Conservation (phyloP, 2,797 vertebrate species). For the Xiphorhynchus erythropygius region DNA sequence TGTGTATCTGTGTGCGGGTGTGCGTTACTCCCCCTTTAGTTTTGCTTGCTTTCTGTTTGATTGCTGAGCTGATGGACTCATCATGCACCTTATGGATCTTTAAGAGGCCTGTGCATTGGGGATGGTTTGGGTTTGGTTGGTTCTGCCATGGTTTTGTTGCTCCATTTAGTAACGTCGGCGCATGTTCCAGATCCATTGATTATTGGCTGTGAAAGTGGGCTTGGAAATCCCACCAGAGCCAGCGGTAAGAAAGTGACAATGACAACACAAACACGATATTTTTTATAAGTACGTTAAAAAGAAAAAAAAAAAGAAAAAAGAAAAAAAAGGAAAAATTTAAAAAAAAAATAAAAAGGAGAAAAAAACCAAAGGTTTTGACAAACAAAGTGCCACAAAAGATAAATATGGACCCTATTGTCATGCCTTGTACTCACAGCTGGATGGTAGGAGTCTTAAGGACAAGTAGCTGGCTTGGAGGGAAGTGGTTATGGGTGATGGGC, state of each 20-base stretch:
- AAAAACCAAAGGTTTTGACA: constrained; percentile 79
- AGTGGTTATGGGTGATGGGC: constrained; percentile 28
- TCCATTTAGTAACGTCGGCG: background rate
- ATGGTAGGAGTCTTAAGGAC: constrained; percentile 49
- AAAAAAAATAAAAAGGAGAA: constrained; percentile 22
- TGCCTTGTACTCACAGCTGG: constrained; percentile 56
- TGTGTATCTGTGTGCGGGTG: background rate
- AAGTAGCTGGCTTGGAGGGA: constrained; percentile 41
- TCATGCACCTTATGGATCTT: constrained; percentile 51
- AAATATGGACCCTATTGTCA: constrained; percentile 57
- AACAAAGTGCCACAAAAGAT: constrained; percentile 64
- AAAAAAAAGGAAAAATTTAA: background rate
- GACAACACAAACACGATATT: constrained; percentile 35
- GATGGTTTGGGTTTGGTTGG: constrained; percentile 26
- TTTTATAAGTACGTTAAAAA: constrained; percentile 51
- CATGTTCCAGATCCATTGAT: constrained; percentile 46
- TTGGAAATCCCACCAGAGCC: constrained; percentile 43
- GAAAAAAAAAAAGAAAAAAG: background rate
- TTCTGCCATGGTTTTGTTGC: constrained; percentile 22
- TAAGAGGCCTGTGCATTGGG: constrained; percentile 10
- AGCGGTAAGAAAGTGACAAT: constrained; percentile 1
- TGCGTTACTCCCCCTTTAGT: background rate
- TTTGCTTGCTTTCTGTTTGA: constrained; percentile 34
- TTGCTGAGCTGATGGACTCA: constrained; percentile 47
- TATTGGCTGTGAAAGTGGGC: constrained; percentile 57